Evolutionary conservation across 1,140 invertebrate species (phyloP).

Genomic region (Temnothorax longispinosus): DNA sequence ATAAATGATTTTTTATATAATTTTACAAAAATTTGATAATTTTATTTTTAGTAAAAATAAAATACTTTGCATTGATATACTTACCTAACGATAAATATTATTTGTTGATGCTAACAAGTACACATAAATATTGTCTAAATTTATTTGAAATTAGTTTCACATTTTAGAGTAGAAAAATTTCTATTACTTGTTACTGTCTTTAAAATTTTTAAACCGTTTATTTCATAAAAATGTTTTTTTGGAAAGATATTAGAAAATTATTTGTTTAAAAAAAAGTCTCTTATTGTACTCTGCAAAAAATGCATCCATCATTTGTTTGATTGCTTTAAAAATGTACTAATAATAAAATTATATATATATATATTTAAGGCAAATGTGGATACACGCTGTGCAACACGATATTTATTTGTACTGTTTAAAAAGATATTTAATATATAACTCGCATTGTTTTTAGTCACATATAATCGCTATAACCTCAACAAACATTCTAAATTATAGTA

Average conservation of each 20-base stretch:
- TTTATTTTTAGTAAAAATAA: too few species aligned
- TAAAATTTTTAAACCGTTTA: neutral
- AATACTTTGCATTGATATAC: too few species aligned
- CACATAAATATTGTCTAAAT: too few species aligned
- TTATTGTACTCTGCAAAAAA: neutral
- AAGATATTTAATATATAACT: neutral
- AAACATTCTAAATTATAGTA: too few species aligned
- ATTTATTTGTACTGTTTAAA: neutral
- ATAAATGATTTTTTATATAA: too few species aligned
- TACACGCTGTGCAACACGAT: neutral
- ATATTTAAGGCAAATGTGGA: neutral
- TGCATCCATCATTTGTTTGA: neutral
- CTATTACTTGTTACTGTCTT: neutral
- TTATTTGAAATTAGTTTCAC: neutral
- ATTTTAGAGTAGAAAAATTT: neutral
- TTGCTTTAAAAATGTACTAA: neutral
- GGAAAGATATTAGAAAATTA: neutral
- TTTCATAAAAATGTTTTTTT: neutral
- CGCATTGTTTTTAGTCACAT: neutral
- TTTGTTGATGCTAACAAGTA: neutral
- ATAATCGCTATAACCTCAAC: neutral
- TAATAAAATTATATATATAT: neutral
- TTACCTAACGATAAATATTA: too few species aligned
- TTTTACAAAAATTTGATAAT: too few species aligned
- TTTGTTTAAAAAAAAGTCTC: neutral